A percentile compares a stretch with the other conserved stretches of the same genome.
These are phyloP conservation scores for Lepidurus couesii DNA, from an alignment of 1,140 invertebrate genomes.

Conservation along the genomic window DNA sequence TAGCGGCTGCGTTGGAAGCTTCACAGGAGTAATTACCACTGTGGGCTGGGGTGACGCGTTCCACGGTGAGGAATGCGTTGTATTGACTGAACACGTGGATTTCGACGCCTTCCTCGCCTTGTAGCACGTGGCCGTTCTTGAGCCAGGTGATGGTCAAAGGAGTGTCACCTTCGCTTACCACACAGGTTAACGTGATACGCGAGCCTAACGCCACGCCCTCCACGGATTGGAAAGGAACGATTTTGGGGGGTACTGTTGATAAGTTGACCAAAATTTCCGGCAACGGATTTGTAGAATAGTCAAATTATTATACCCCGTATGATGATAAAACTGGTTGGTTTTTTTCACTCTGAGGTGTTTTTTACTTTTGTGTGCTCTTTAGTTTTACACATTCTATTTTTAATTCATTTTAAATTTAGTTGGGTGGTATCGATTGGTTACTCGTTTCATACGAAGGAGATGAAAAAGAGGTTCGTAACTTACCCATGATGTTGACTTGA, in stretches of 20 bases:
- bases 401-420: no score
- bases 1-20: constrained; percentile 73
- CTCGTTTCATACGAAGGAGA: not conserved
- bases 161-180: constrained; percentile 68
- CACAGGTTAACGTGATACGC: constrained; percentile 47
- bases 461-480: constrained; percentile 32
- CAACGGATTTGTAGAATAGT: not conserved
- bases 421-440: no score
- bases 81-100: constrained; percentile 58
- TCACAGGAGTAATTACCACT: constrained; percentile 85
- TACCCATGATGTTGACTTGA: constrained; percentile 46
- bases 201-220: constrained; percentile 16
- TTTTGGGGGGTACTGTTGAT: not conserved
- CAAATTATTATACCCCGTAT: not conserved
- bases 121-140: constrained; percentile 61
- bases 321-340: no score
- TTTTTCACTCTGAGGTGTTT: no score
- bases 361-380: no score
- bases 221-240: constrained; percentile 13
- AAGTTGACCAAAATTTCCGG: not conserved
- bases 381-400: no score
- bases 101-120: constrained; percentile 7
- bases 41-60: constrained; percentile 68
- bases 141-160: constrained; percentile 70
- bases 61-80: constrained; percentile 70